phyloP scores from a whole-genome alignment of 2,797 vertebrate species.

The Momotus momota region DNA sequence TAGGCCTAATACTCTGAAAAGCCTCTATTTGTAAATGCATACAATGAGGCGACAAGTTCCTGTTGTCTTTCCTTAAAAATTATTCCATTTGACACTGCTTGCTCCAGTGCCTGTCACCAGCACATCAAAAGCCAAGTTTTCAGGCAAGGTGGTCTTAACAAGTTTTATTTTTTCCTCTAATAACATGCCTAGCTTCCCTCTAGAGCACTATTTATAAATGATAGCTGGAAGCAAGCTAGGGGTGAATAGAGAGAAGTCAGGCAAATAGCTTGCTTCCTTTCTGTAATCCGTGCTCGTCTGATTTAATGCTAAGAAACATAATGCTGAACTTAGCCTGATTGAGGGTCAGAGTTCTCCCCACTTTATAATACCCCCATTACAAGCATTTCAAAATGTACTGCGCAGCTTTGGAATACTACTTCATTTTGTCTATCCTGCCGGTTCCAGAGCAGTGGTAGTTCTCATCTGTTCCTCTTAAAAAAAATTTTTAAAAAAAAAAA shows the following conservation, averaged over 20 bases:
- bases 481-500: not conserved
- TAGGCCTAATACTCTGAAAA: constrained; percentile 81
- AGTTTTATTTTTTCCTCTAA: constrained; percentile 65
- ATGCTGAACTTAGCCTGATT: constrained; percentile 49
- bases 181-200: constrained; percentile 71
- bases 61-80: constrained; percentile 80
- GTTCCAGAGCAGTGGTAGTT: not conserved
- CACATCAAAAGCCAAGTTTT: constrained; percentile 81
- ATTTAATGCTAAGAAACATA: constrained; percentile 69
- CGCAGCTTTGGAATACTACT: not conserved
- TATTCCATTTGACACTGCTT: constrained; percentile 82
- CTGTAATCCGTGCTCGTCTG: constrained; percentile 25
- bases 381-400: not conserved
- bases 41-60: constrained; percentile 78
- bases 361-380: constrained; percentile 6
- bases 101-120: constrained; percentile 80
- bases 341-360: constrained; percentile 50
- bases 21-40: constrained; percentile 78
- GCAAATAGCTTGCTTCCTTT: constrained; percentile 55
- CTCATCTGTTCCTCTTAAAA: not conserved
- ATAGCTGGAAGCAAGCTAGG: constrained; percentile 78
- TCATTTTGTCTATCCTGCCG: not conserved
- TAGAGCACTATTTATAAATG: constrained; percentile 82
- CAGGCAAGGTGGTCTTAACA: constrained; percentile 79
- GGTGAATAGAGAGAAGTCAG: constrained; percentile 60